Evolutionary conservation across 2,888 invertebrate genomes (phyloP).

Genomic region (Yponomeuta cagnagella): DNA sequence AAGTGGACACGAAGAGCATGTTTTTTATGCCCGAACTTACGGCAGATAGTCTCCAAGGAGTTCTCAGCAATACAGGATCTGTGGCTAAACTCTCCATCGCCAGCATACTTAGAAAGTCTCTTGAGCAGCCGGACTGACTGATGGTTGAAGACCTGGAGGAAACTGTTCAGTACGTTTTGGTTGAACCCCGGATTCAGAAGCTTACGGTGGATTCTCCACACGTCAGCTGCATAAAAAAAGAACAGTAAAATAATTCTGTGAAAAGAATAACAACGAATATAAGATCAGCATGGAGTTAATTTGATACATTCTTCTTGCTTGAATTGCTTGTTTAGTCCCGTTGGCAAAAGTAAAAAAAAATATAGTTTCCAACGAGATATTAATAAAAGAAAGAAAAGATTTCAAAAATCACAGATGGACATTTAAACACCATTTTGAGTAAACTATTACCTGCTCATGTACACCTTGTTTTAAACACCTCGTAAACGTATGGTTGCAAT

Average conservation of each 20-base stretch:
- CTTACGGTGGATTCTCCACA: conserved; percentile 35
- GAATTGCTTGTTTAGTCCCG: background rate
- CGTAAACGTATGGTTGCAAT: background rate
- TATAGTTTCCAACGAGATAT: no score
- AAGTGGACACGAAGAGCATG: no score
- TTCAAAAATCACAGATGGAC: no score
- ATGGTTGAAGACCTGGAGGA: conserved; percentile 34
- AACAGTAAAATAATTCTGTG: background rate
- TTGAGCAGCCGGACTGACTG: conserved; percentile 28
- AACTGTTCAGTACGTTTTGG: conserved; percentile 33
- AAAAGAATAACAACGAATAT: background rate
- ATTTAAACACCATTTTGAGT: no score
- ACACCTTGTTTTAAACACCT: no score
- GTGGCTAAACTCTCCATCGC: conserved; percentile 31
- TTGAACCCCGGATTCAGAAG: conserved; percentile 37
- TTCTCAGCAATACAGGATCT: conserved; percentile 26
- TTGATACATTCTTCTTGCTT: background rate
- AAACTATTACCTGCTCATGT: no score
- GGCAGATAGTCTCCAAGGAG: conserved; percentile 34
- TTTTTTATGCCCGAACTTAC: conserved; percentile 27
- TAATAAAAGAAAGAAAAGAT: no score
- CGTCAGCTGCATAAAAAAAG: background rate
- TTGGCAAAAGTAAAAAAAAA: no score
- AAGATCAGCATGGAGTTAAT: background rate
- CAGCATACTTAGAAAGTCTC: conserved; percentile 23